A percentile compares a stretch with the other conserved stretches of the same genome.
Evolutionary conservation across 1,140 invertebrate genomes (phyloP).

Genomic region (Cotesia chilonis): DNA sequence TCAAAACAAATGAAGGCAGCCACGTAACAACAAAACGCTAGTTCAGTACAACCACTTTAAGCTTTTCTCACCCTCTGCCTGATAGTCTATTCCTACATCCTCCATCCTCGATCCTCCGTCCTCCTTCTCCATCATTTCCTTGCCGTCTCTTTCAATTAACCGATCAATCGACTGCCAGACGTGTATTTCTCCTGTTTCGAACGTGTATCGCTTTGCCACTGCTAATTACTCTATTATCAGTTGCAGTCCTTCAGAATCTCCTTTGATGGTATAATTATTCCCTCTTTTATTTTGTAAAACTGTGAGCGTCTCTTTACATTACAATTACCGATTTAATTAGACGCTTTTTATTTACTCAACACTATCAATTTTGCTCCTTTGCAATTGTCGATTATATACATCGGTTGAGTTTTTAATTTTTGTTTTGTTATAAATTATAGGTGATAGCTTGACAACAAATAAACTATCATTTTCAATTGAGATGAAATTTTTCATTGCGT

Average conservation of each 20-base stretch:
- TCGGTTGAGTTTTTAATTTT: no score
- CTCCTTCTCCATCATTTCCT: conserved; percentile 23
- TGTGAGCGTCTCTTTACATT: background rate
- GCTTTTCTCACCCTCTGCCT: conserved; percentile 35
- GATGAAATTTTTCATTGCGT: no score
- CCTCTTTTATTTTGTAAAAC: no score
- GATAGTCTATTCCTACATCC: conserved; percentile 32
- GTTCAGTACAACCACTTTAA: conserved; percentile 55
- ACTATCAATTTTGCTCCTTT: no score
- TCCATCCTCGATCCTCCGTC: conserved; percentile 34
- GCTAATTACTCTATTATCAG: conserved; percentile 44
- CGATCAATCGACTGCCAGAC: conserved; percentile 58
- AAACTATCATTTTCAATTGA: no score
- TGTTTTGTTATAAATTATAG: no score
- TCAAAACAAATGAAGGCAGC: conserved; percentile 57
- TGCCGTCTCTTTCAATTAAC: conserved; percentile 62
- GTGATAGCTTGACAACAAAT: no score
- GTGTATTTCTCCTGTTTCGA: conserved; percentile 54
- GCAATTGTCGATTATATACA: no score
- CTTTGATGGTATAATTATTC: no score
- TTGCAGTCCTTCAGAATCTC: no score
- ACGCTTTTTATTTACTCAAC: no score
- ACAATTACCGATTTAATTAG: conserved; percentile 1
- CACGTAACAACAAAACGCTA: conserved; percentile 52
- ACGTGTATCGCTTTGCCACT: conserved; percentile 52